Evolutionary conservation across 2,888 invertebrate genomes (phyloP).

Genomic region (Harmothoe impar): DNA sequence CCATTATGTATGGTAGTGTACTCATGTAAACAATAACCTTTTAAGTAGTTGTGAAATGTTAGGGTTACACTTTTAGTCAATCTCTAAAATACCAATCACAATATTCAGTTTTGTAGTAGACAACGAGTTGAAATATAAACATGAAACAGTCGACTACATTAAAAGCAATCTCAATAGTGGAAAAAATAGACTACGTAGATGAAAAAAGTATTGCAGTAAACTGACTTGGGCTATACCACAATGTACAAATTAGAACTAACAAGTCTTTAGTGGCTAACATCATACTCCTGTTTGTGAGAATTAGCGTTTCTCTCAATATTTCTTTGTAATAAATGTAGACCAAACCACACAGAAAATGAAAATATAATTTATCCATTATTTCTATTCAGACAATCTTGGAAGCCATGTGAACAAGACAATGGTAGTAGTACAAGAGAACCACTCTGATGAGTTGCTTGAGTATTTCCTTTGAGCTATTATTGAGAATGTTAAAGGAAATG

Average conservation of each 20-base stretch:
- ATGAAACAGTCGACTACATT: constrained; percentile 47
- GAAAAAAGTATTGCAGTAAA: constrained; percentile 7
- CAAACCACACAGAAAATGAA: too few relatives aligned
- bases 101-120: constrained; percentile 42
- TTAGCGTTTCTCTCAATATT: too few relatives aligned
- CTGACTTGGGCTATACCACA: background rate
- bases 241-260: constrained; percentile 25
- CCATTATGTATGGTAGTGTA: background rate
- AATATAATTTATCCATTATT: too few relatives aligned
- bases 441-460: too few relatives aligned
- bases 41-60: constrained; percentile 31
- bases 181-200: constrained; percentile 35
- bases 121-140: constrained; percentile 41
- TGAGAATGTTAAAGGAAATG: too few relatives aligned
- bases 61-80: constrained; percentile 32
- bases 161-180: constrained; percentile 48
- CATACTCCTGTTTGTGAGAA: too few relatives aligned
- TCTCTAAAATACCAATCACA: constrained; percentile 56
- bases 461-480: too few relatives aligned
- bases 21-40: constrained; percentile 36
- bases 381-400: too few relatives aligned
- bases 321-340: too few relatives aligned
- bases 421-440: too few relatives aligned
- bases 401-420: too few relatives aligned
- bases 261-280: background rate